A percentile compares a stretch with the other conserved stretches of the same genome.
These are phyloP conservation scores for Mormyrus lacerda DNA, from an alignment of 2,113 vertebrate species.

Conservation along the genomic window DNA sequence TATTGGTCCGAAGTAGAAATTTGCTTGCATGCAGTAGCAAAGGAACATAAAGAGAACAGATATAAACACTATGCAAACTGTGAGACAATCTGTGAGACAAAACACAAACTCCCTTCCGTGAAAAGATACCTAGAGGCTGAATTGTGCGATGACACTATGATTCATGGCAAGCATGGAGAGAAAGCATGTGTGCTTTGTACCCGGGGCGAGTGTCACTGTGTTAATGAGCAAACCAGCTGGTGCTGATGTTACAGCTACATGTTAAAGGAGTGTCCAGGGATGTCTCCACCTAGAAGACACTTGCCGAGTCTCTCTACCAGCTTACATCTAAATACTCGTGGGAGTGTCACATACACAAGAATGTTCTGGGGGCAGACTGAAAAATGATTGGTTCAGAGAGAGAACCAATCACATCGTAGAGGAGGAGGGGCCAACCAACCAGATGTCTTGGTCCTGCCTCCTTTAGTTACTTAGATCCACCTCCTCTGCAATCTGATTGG, in stretches of 20 bases:
- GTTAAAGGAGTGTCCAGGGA: background rate
- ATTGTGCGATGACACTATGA: background rate
- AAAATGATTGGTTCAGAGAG: background rate
- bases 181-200: slow-evolving; percentile 43
- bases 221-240: background rate
- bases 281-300: background rate
- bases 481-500: background rate
- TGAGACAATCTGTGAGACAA: background rate
- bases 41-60: background rate
- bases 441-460: background rate
- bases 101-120: background rate
- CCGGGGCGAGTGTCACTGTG: background rate
- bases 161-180: background rate
- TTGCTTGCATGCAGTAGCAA: background rate
- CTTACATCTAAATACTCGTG: background rate
- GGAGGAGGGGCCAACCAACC: background rate
- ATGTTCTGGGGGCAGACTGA: background rate
- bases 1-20: background rate
- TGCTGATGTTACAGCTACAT: background rate
- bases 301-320: background rate
- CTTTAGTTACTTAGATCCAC: background rate
- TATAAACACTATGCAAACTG: background rate
- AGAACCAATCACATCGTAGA: background rate
- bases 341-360: too few species aligned
- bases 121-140: background rate